phyloP scores from a whole-genome alignment of 2,797 vertebrate species.

The Loriculus beryllinus region DNA sequence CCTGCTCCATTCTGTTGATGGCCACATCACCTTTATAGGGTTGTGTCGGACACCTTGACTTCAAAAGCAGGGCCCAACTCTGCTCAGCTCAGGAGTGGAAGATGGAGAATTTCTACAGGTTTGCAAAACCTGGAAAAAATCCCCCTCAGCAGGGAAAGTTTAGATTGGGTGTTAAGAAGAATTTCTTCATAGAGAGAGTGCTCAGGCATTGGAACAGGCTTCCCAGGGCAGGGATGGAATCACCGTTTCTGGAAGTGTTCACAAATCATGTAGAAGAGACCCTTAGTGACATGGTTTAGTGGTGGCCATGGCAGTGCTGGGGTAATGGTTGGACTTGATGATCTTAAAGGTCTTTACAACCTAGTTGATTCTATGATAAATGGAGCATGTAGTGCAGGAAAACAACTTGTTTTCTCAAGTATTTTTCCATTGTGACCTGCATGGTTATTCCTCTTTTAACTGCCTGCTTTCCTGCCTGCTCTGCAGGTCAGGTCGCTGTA shows the following conservation, averaged over 20 bases:
- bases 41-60: background rate
- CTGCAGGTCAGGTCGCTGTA: background rate
- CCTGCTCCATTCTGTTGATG: background rate
- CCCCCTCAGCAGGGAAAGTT: background rate
- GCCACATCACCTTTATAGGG: background rate
- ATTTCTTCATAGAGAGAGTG: background rate
- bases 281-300: background rate
- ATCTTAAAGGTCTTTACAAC: background rate
- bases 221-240: background rate
- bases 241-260: background rate
- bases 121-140: background rate
- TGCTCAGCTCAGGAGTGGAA: background rate
- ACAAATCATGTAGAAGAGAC: background rate
- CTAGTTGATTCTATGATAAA: background rate
- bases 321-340: background rate
- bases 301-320: background rate
- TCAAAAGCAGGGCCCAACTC: background rate
- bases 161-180: background rate
- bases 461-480: background rate
- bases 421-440: background rate
- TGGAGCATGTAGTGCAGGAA: accelerated
- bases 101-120: background rate
- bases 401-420: background rate
- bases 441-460: background rate
- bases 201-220: background rate